Evolutionary conservation across 2,797 vertebrate genomes (phyloP).

Genomic region (Sebastes alutus): DNA sequence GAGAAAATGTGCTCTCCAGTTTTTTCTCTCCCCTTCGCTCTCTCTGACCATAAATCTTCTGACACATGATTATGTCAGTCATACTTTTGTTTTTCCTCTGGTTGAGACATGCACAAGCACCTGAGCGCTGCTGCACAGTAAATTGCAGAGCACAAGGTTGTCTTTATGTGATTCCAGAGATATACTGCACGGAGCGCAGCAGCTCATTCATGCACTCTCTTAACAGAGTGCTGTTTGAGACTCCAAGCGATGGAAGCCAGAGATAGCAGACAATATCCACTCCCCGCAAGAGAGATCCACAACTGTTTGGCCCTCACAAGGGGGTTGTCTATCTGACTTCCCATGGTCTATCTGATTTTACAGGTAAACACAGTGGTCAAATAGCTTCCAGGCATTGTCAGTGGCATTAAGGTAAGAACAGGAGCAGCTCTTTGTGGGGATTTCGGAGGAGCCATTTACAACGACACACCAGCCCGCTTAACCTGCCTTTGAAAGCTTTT

Average conservation of each 20-base stretch:
- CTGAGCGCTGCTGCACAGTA: conserved; percentile 77
- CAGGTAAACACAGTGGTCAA: conserved; percentile 78
- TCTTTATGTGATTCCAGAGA: conserved; percentile 82
- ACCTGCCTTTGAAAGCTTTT: conserved; percentile 61
- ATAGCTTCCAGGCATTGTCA: conserved; percentile 70
- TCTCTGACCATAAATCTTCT: conserved; percentile 84
- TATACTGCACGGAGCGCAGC: conserved; percentile 70
- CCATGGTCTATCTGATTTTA: conserved; percentile 77
- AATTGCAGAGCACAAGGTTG: conserved; percentile 84
- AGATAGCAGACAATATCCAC: conserved; percentile 81
- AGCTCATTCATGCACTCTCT: conserved; percentile 78
- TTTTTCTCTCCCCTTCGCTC: conserved; percentile 66
- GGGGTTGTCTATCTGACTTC: conserved; percentile 73
- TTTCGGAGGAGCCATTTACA: conserved; percentile 57
- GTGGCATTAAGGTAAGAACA: conserved; percentile 57
- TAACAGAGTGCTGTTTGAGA: conserved; percentile 65
- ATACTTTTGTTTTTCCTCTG: conserved; percentile 84
- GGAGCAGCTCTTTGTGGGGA: conserved; percentile 45
- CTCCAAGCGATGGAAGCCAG: conserved; percentile 61
- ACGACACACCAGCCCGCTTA: conserved; percentile 56
- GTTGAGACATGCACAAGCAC: conserved; percentile 86
- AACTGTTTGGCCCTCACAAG: conserved; percentile 64
- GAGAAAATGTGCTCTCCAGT: conserved; percentile 71
- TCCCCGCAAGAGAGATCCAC: conserved; percentile 73
- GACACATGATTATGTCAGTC: conserved; percentile 86